phyloP scores from a whole-genome alignment of 2,888 invertebrate species.

The Emmelina monodactyla region DNA sequence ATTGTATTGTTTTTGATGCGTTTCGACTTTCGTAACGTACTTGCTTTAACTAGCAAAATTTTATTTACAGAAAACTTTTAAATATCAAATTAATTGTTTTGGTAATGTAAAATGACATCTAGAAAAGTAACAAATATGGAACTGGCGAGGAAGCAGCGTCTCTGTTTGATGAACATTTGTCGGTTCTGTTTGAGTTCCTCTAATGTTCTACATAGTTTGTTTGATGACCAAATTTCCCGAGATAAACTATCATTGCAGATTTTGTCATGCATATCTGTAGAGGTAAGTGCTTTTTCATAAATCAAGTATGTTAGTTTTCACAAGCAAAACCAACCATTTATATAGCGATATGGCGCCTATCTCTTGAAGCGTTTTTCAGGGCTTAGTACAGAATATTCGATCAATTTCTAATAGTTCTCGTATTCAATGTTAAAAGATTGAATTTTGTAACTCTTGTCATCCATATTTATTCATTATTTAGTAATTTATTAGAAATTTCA shows the following conservation, averaged over 20 bases:
- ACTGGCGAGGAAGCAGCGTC: not conserved
- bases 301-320: constrained; percentile 1
- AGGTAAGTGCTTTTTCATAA: constrained; percentile 58
- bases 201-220: constrained; percentile 71
- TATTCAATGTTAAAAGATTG: too few relatives aligned
- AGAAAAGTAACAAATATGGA: not conserved
- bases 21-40: too few relatives aligned
- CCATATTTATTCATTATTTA: too few relatives aligned
- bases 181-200: constrained; percentile 77
- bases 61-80: too few relatives aligned
- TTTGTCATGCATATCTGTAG: constrained; percentile 78
- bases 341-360: constrained; percentile 14
- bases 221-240: constrained; percentile 69
- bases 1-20: too few relatives aligned
- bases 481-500: too few relatives aligned
- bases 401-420: too few relatives aligned
- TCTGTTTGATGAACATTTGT: constrained; percentile 70
- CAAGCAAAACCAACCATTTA: not conserved
- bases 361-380: too few relatives aligned
- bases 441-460: too few relatives aligned
- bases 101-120: not conserved
- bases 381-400: not conserved
- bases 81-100: too few relatives aligned
- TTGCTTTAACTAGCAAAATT: too few relatives aligned
- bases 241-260: constrained; percentile 77